A percentile compares a stretch with the other conserved stretches of the same genome.
Conservation (phyloP, 2,888 invertebrate genomes). For the Sesamia inferens region DNA sequence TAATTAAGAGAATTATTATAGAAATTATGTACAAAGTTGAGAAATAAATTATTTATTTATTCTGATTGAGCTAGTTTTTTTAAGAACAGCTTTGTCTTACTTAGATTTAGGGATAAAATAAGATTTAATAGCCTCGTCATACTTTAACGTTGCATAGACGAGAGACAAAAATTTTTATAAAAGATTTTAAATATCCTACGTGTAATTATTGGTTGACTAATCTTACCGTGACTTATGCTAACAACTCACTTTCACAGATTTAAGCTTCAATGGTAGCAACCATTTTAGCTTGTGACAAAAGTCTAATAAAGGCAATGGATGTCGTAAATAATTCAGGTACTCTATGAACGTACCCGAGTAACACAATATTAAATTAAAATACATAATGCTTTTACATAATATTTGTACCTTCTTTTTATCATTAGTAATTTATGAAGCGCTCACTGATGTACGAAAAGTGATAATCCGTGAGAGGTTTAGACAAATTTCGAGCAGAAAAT, state of each 20-base stretch:
- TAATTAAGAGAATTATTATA: too few species aligned
- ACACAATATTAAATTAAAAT: constrained; percentile 41
- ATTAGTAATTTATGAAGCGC: constrained; percentile 49
- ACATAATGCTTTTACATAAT: constrained; percentile 45
- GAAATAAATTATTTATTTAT: constrained; percentile 11
- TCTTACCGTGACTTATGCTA: constrained; percentile 36
- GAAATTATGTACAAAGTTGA: too few species aligned
- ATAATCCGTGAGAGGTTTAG: constrained; percentile 57
- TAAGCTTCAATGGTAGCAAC: constrained; percentile 2
- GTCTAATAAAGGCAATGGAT: constrained; percentile 28
- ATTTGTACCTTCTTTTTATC: constrained; percentile 25
- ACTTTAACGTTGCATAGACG: constrained; percentile 17
- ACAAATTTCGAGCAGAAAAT: constrained; percentile 58
- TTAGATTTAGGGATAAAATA: constrained; percentile 28
- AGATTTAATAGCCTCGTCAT: constrained; percentile 24
- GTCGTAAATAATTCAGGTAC: constrained; percentile 42
- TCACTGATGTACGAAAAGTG: constrained; percentile 52
- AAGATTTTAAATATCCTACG: constrained; percentile 48
- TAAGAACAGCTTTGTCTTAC: constrained; percentile 13
- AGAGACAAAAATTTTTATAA: constrained; percentile 20
- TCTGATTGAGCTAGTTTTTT: neutral
- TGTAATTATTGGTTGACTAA: constrained; percentile 42
- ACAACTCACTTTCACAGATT: constrained; percentile 17
- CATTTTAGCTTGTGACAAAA: constrained; percentile 15
- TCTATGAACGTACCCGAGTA: constrained; percentile 24